phyloP scores from a whole-genome alignment of 2,113 vertebrate species.

The Limnothrissa miodon region DNA sequence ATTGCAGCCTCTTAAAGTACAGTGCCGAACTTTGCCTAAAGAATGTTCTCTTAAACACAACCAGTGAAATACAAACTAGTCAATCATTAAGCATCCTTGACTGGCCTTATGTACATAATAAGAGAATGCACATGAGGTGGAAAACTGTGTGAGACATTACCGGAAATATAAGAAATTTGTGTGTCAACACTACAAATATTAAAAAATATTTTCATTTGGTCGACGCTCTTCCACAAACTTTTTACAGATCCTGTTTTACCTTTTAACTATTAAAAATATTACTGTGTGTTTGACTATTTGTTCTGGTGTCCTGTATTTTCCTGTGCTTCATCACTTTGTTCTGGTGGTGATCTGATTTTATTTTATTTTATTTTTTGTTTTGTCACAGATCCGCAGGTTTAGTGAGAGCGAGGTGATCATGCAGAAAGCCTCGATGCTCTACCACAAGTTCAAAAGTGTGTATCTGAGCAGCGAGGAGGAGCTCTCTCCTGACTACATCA shows the following conservation, averaged over 20 bases:
- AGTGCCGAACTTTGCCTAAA: neutral
- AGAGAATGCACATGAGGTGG: no score
- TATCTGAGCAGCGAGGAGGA: conserved; percentile 91
- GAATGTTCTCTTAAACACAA: neutral
- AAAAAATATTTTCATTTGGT: no score
- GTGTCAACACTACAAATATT: no score
- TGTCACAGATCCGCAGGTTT: conserved; percentile 83
- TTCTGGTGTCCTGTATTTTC: neutral
- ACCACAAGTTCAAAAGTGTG: conserved; percentile 94
- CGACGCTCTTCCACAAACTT: no score
- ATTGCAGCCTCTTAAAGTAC: neutral
- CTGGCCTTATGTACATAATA: neutral
- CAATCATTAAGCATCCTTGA: neutral
- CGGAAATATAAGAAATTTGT: no score
- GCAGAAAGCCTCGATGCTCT: conserved; percentile 95
- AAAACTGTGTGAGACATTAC: no score
- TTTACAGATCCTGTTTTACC: neutral
- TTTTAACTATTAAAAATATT: neutral
- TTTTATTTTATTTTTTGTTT: neutral
- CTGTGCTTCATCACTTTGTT: no score
- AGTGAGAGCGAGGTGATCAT: conserved; percentile 87
- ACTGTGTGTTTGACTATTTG: neutral
- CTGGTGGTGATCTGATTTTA: no score
- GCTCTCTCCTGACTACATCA: conserved; percentile 85
- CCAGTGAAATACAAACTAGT: neutral